A percentile compares a stretch with the other conserved stretches of the same genome.
Evolutionary conservation across 2,113 vertebrate genomes (phyloP).

Genomic region (Paralichthys olivaceus): DNA sequence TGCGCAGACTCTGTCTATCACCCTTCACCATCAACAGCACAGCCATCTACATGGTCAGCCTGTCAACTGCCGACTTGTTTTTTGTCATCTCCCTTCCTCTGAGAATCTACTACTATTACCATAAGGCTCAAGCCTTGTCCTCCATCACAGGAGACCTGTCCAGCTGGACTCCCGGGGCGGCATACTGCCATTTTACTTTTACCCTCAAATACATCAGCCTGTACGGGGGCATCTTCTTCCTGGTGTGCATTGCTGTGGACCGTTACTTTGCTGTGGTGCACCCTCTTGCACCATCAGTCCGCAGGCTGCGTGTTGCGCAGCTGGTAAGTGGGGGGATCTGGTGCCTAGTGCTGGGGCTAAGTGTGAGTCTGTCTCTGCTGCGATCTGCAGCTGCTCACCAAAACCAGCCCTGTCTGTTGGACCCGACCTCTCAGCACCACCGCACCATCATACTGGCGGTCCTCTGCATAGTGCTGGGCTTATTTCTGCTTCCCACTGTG

Average conservation of each 20-base stretch:
- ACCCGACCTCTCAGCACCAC: conserved; percentile 67
- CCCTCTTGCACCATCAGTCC: conserved; percentile 50
- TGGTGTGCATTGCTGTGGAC: conserved; percentile 81
- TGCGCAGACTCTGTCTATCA: conserved; percentile 64
- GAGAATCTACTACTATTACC: conserved; percentile 80
- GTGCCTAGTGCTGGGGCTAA: conserved; percentile 78
- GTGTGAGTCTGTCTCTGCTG: conserved; percentile 70
- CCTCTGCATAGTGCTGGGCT: conserved; percentile 69
- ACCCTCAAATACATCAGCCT: conserved; percentile 82
- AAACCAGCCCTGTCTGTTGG: conserved; percentile 66
- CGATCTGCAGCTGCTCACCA: conserved; percentile 45
- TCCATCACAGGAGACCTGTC: neutral
- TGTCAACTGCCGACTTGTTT: conserved; percentile 74
- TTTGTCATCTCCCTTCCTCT: conserved; percentile 80
- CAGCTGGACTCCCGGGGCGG: conserved; percentile 59
- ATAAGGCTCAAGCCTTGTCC: conserved; percentile 40
- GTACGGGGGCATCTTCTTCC: conserved; percentile 83
- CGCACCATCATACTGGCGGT: conserved; percentile 66
- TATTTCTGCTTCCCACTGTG: conserved; percentile 75
- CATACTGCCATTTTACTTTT: conserved; percentile 79
- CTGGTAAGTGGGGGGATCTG: conserved; percentile 73
- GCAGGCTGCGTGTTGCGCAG: conserved; percentile 57
- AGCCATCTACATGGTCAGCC: conserved; percentile 76
- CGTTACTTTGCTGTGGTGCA: conserved; percentile 80
- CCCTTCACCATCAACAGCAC: conserved; percentile 71